A percentile compares a stretch with the other conserved stretches of the same genome.
These are phyloP conservation scores for Rhinogobius similis DNA, from an alignment of 2,113 vertebrate genomes.

Conservation along the genomic window DNA sequence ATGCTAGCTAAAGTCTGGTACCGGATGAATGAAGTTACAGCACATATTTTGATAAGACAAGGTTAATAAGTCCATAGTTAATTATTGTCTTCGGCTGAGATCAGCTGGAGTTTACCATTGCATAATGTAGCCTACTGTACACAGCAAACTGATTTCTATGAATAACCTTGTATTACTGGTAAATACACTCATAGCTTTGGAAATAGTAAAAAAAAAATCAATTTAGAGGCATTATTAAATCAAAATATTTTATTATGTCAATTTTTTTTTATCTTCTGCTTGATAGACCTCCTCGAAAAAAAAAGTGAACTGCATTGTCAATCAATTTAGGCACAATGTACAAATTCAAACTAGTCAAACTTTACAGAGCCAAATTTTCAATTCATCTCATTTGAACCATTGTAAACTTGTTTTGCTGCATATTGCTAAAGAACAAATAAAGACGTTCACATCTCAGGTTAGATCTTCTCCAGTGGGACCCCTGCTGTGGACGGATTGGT, in stretches of 20 bases:
- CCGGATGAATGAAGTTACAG: background rate
- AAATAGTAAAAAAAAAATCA: background rate
- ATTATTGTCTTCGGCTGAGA: conserved; percentile 35
- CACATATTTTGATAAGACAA: background rate
- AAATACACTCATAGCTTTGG: background rate
- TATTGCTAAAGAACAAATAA: background rate
- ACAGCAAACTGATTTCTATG: conserved; percentile 26
- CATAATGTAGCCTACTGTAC: conserved; percentile 2
- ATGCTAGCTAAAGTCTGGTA: background rate
- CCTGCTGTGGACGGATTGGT: background rate
- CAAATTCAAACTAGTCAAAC: background rate
- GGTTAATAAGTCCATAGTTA: conserved; percentile 42
- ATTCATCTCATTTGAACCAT: background rate
- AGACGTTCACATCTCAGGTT: background rate
- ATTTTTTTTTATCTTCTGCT: no score
- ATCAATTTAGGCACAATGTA: no score
- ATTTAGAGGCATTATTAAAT: no score
- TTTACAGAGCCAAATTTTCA: background rate
- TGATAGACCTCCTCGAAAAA: no score
- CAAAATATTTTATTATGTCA: no score
- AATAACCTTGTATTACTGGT: background rate
- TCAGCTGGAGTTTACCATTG: conserved; percentile 11
- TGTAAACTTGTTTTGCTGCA: background rate
- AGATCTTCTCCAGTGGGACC: background rate
- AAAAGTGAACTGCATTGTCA: no score